Conservation (phyloP, 2,888 invertebrate genomes). For the Amaurobius ferox region DNA sequence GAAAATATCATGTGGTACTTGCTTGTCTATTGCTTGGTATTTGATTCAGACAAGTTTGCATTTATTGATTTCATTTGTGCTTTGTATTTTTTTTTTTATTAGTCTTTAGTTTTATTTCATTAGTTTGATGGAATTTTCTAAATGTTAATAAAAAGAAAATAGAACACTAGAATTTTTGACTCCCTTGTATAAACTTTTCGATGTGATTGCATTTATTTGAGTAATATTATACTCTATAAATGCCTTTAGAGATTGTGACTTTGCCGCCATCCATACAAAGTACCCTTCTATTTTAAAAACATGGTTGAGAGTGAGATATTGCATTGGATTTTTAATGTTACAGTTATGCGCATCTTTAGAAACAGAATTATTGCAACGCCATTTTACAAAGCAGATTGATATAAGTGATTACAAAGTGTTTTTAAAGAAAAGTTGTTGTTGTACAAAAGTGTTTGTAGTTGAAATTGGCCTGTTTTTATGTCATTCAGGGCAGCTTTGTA, state of each 20-base stretch:
- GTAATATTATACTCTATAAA: slow-evolving; percentile 16
- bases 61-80: too few species aligned
- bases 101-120: too few species aligned
- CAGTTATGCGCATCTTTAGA: slow-evolving; percentile 28
- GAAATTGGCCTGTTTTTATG: neutral
- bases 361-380: slow-evolving; percentile 20
- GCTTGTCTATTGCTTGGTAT: too few species aligned
- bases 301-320: neutral
- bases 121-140: too few species aligned
- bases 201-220: slow-evolving; percentile 58
- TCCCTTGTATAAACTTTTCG: slow-evolving; percentile 42
- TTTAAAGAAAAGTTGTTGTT: slow-evolving; percentile 3
- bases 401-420: neutral
- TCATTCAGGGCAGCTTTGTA: slow-evolving; percentile 2
- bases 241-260: slow-evolving; percentile 39
- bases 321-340: slow-evolving; percentile 38
- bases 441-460: slow-evolving; percentile 9
- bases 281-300: slow-evolving; percentile 18
- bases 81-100: neutral
- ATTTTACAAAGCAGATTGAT: slow-evolving; percentile 21
- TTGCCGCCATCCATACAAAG: slow-evolving; percentile 65
- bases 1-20: too few species aligned
- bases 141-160: neutral
- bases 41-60: too few species aligned
- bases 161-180: neutral